Percentiles rank a stretch among this genome's conserved stretches.
These are phyloP conservation scores for Ciona savignyi DNA, from an alignment of 23 tunicate genomes.

Conservation along the genomic window DNA sequence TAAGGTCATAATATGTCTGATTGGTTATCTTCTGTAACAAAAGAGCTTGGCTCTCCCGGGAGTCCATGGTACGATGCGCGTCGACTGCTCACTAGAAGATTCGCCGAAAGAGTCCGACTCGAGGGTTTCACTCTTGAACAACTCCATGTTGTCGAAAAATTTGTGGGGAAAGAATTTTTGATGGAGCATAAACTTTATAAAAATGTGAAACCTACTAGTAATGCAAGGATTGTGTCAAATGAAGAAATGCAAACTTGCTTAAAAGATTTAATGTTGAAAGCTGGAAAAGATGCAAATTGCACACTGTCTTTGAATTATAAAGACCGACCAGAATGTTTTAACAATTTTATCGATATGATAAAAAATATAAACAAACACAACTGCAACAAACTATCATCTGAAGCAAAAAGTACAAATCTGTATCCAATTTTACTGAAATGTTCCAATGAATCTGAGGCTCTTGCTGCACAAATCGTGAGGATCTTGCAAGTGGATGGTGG, in stretches of 20 bases:
- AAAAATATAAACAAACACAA: background rate
- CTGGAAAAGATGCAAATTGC: constrained; percentile 62
- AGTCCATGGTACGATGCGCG: constrained; percentile 71
- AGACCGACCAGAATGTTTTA: background rate
- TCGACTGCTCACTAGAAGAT: constrained; percentile 15
- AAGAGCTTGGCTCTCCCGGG: constrained; percentile 53
- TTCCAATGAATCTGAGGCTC: constrained; percentile 3
- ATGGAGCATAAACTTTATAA: constrained; percentile 25
- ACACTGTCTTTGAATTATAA: background rate
- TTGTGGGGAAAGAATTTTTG: constrained; percentile 44
- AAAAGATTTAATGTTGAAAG: constrained; percentile 47
- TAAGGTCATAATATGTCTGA: too few species aligned
- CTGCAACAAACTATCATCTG: background rate
- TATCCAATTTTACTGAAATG: background rate
- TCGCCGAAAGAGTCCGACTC: constrained; percentile 43
- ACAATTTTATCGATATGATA: background rate
- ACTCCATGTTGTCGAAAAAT: constrained; percentile 26
- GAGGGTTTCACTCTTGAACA: constrained; percentile 53
- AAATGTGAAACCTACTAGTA: background rate
- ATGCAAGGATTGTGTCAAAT: constrained; percentile 9
- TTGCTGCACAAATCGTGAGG: constrained; percentile 18
- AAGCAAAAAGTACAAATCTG: background rate
- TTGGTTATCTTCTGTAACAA: background rate
- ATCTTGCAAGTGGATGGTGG: constrained; percentile 45
- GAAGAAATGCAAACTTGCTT: constrained; percentile 32